These are phyloP conservation scores for Macropis europaea DNA, from an alignment of 2,888 invertebrate genomes.

Conservation along the genomic window DNA sequence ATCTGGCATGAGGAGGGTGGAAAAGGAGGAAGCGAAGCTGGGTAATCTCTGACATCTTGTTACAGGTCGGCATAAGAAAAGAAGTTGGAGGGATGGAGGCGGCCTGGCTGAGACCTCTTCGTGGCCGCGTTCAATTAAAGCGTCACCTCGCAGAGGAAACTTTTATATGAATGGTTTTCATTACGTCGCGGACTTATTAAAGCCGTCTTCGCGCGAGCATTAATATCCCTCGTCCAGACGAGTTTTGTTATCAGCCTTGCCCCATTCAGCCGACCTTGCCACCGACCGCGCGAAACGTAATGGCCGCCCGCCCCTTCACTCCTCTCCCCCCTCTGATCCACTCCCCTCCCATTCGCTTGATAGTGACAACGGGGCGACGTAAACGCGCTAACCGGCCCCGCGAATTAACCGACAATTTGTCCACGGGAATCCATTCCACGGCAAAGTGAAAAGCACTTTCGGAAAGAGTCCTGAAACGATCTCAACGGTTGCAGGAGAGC, in stretches of 20 bases:
- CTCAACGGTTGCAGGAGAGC: no score
- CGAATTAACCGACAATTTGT: conserved; percentile 27
- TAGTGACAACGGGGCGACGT: neutral
- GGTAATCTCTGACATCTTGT: conserved; percentile 66
- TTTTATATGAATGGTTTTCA: conserved; percentile 78
- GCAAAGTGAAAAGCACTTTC: no score
- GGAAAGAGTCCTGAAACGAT: no score
- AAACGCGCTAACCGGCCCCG: neutral
- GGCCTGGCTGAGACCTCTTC: conserved; percentile 34
- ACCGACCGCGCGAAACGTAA: conserved; percentile 11
- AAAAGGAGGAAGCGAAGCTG: conserved; percentile 27
- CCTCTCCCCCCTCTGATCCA: no score
- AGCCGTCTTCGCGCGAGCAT: conserved; percentile 67
- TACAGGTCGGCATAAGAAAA: conserved; percentile 46
- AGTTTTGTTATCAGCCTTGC: conserved; percentile 69
- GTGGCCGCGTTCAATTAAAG: conserved; percentile 73
- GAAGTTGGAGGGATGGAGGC: neutral
- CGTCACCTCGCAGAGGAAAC: conserved; percentile 72
- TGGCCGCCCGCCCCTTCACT: no score
- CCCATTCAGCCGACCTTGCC: conserved; percentile 38
- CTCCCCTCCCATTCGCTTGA: no score
- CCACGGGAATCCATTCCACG: neutral
- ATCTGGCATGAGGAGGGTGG: neutral
- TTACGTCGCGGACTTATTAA: conserved; percentile 77
- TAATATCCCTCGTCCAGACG: conserved; percentile 68